Evolutionary conservation across 2,797 vertebrate genomes (phyloP), one percentile per base, ranked within the genome.

Genomic region (Gymnodraco acuticeps): DNA sequence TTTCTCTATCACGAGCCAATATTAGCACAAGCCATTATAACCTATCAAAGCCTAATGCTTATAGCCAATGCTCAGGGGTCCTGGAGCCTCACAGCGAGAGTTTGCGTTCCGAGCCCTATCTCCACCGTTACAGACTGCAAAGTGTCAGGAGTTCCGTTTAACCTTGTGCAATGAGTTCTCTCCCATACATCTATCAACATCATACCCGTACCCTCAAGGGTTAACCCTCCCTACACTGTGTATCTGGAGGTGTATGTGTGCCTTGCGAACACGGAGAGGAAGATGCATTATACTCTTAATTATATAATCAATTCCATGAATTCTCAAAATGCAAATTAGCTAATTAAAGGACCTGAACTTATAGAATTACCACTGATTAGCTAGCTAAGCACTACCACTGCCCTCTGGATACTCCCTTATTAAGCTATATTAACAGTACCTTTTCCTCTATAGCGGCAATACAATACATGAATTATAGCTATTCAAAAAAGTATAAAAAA

Each of bases 231-330:
- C 64, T 60, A 56, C 51, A 43, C 52, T 11, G 38, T 31, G 45
- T 19, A 41, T 70, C 69, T 60, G 66, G 27, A 15, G 55, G 27
- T 59, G 17, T 50, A 43, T 41, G 70, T 59, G 62, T 46, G 64
- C 19, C 75, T 64, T 19, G 48, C 77, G 72, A 75, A 77, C 62
- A 77, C 64, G 62, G 70, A 88, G 82, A 93, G 81, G 83, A 90
- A 92, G 93, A 94, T 88, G 82, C 87, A 93, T 95, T 90, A 81
- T 76, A 20, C 78, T 78, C 84, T 89, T 95, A 94, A 94, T 94
- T 91, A 91, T 87, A 92, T 86, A 94, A 95, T 95, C 90, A 94
- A 95, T 94, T 91, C 92, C 87, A 93, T 95, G 93, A 91, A 95
- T 94, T 95, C 85, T 84, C 77, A 88, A 94, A 94, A 95, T 95